Evolutionary conservation across 1,140 invertebrate genomes (phyloP).

Genomic region (Drosophila hydei): DNA sequence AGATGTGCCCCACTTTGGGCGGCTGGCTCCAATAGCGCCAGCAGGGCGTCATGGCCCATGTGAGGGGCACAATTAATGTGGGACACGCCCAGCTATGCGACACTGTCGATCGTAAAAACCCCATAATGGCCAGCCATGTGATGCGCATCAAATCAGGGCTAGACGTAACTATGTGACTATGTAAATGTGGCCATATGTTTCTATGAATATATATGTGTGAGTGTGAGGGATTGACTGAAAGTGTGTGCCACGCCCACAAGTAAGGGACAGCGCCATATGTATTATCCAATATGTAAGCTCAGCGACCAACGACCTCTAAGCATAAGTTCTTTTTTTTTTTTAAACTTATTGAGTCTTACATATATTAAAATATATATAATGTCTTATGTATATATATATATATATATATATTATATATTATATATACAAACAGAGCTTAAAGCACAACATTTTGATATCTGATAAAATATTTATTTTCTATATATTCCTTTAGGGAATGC

Average conservation of each 20-base stretch:
- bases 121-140: constrained; percentile 42
- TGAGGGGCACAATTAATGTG: constrained; percentile 39
- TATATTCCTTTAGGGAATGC: no score
- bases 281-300: constrained; percentile 20
- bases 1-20: constrained; percentile 3
- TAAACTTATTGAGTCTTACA: no score
- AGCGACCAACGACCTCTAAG: no score
- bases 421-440: no score
- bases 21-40: constrained; percentile 13
- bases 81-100: constrained; percentile 14
- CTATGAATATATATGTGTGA: not conserved
- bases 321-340: no score
- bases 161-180: constrained; percentile 5
- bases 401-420: not conserved
- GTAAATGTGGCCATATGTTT: not conserved
- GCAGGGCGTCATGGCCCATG: constrained; percentile 7
- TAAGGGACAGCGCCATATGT: constrained; percentile 15
- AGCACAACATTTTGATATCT: no score
- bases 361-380: no score
- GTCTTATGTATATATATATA: not conserved
- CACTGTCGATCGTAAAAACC: constrained; percentile 35
- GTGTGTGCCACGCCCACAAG: not conserved
- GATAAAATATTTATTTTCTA: no score
- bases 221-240: not conserved
- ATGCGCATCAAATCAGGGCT: constrained; percentile 37